Percentiles rank a stretch among this genome's conserved stretches.
Evolutionary conservation across 1,140 invertebrate species (phyloP).

Genomic region (Centruroides sculpturatus): DNA sequence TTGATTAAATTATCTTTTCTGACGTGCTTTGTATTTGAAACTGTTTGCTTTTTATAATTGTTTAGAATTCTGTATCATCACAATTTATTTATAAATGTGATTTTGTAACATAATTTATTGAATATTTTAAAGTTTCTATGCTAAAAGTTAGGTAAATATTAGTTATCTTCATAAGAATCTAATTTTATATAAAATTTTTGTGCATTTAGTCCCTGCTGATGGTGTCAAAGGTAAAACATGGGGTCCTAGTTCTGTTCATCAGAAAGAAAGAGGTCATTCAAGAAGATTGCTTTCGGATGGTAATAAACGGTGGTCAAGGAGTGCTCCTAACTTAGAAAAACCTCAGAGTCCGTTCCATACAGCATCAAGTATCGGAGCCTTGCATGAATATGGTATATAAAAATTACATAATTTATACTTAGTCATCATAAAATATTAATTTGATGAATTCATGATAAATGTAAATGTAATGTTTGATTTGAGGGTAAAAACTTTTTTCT

Average conservation of each 20-base stretch:
- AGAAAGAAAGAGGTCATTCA: conserved; percentile 39
- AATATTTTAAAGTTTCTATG: not conserved
- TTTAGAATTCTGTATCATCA: too few relatives aligned
- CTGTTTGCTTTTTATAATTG: too few relatives aligned
- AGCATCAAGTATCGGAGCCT: too few relatives aligned
- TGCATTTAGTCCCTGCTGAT: conserved; percentile 61
- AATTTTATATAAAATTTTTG: not conserved
- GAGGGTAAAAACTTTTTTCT: too few relatives aligned
- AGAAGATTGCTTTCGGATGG: conserved; percentile 25
- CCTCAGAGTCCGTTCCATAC: not conserved
- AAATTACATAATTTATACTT: too few relatives aligned
- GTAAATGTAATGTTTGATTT: too few relatives aligned
- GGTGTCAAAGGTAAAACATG: conserved; percentile 61
- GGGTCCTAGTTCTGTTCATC: conserved; percentile 17
- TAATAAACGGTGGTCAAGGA: conserved; percentile 30
- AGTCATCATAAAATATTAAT: too few relatives aligned
- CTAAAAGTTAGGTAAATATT: not conserved
- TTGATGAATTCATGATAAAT: too few relatives aligned
- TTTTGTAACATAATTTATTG: not conserved
- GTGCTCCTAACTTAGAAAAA: conserved; percentile 31
- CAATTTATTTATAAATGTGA: not conserved
- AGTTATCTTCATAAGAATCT: not conserved
- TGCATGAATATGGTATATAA: too few relatives aligned
- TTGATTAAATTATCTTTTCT: too few relatives aligned
- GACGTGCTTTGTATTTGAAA: too few relatives aligned